Conservation (phyloP, 2,888 invertebrate genomes). For the Auanema freiburgensis region DNA sequence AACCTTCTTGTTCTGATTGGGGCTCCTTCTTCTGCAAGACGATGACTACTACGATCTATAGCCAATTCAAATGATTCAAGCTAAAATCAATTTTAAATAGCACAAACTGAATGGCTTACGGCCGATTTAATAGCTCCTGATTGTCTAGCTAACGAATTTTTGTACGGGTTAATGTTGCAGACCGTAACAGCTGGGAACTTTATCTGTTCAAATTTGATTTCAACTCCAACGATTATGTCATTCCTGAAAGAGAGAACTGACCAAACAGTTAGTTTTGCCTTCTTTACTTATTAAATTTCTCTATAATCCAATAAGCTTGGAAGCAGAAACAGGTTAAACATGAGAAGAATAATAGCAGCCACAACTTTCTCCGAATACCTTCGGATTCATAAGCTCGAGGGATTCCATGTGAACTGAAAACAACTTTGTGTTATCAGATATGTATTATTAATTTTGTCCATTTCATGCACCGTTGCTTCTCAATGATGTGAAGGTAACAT, state of each 20-base stretch:
- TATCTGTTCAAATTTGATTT: conserved; percentile 62
- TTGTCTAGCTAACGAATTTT: conserved; percentile 56
- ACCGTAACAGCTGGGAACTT: conserved; percentile 61
- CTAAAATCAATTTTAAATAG: conserved; percentile 34
- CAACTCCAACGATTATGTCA: conserved; percentile 63
- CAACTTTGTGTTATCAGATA: too few species aligned
- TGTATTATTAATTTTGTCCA: too few species aligned
- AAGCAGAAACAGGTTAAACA: conserved; percentile 55
- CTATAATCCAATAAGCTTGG: conserved; percentile 57
- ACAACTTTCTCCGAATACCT: conserved; percentile 45
- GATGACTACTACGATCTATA: conserved; percentile 25
- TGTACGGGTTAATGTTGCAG: conserved; percentile 63
- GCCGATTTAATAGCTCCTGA: conserved; percentile 51
- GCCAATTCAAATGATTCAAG: conserved; percentile 56
- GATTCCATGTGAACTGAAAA: conserved; percentile 58
- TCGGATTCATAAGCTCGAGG: conserved; percentile 57
- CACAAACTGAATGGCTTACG: conserved; percentile 26
- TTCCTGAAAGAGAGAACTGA: conserved; percentile 37
- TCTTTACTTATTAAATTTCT: conserved; percentile 47
- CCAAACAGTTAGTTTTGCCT: background rate
- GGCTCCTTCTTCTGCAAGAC: background rate
- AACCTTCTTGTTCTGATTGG: background rate
- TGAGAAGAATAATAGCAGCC: conserved; percentile 54
- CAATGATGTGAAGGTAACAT: too few species aligned
- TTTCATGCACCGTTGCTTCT: too few species aligned